Evolutionary conservation across 2,797 vertebrate species (phyloP), one percentile per base, ranked within the genome.

Genomic region (Gallinago solitaria): DNA sequence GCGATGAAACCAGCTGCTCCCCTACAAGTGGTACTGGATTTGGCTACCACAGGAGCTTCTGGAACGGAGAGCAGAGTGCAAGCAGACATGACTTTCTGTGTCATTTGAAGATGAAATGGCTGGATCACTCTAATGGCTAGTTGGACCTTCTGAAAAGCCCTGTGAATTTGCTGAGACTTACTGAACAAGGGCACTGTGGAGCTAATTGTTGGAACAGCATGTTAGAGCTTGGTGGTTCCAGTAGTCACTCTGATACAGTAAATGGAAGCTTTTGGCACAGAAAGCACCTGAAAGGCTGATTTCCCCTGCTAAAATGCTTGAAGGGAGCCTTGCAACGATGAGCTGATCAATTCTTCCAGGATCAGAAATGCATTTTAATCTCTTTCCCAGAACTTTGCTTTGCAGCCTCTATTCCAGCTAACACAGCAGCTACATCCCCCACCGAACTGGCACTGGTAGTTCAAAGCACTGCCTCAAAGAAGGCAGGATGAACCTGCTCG

Each of bases 291-390:
- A 95, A 96, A 96, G 90, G 88, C 93, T 87, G 86, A 41, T 69
- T 96, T 95, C 30, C 27, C 61, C 53, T 79, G 53, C 83, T 95
- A 76, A 97, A 93, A 90, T 23, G 33, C 89, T 95, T 86, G 89
- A 97, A 96, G 57, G 59, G 94, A 97, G 90, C 77, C 91, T 78
- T 93, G 88, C 94, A 88, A 73, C 2, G 23, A 90, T 93, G 93
- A 97, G 73, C 74, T 71, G 96, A 94, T 97, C 91, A 95, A 87
- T 96, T 95, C 83, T 93, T 97, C 89, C 83, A 78, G 76, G 93
- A 96, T 89, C 93, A 96, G 95, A 97, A 93, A 48, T 83, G 68
- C 74, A 83, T 95, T 95, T 94, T 96, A 95, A 93, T 89, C 94
- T 83, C 88, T 95, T 94, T 94, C 75, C 78, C 93, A 83, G 78